phyloP scores from a whole-genome alignment of 2,888 invertebrate genomes.

The Antheraea assamensis region DNA sequence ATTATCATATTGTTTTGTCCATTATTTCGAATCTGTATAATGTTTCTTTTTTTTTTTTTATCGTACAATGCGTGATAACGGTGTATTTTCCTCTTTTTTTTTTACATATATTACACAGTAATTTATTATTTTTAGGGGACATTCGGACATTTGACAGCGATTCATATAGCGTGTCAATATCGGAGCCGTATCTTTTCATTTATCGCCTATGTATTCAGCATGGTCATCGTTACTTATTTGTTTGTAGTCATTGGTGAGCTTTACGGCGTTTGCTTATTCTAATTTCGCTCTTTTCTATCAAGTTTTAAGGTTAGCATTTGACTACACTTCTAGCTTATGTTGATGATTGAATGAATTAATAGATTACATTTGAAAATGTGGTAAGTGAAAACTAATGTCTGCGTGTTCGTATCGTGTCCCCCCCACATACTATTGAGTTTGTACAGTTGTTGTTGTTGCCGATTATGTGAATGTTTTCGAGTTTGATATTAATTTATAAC shows the following conservation, averaged over 20 bases:
- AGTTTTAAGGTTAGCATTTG: background rate
- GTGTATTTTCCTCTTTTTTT: constrained; percentile 8
- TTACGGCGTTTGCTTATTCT: background rate
- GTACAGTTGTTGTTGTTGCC: too few relatives aligned
- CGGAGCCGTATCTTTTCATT: constrained; percentile 1
- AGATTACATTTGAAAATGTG: too few relatives aligned
- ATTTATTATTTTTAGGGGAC: constrained; percentile 7
- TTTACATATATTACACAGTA: background rate
- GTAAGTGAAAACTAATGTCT: too few relatives aligned
- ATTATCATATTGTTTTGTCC: constrained; percentile 12
- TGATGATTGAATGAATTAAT: too few relatives aligned
- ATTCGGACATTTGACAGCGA: constrained; percentile 4
- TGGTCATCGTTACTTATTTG: background rate
- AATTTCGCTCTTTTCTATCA: too few relatives aligned
- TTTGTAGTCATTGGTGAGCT: background rate
- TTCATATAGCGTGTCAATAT: background rate
- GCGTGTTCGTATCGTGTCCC: too few relatives aligned
- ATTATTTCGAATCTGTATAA: constrained; percentile 8
- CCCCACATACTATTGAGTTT: too few relatives aligned
- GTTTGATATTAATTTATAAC: too few relatives aligned
- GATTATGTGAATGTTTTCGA: too few relatives aligned
- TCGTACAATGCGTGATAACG: background rate
- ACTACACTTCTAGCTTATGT: background rate
- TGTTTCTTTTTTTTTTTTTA: background rate
- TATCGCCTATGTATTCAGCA: background rate